These are phyloP conservation scores for Margaritifera margaritifera DNA, from an alignment of 2,888 invertebrate species.

Conservation along the genomic window DNA sequence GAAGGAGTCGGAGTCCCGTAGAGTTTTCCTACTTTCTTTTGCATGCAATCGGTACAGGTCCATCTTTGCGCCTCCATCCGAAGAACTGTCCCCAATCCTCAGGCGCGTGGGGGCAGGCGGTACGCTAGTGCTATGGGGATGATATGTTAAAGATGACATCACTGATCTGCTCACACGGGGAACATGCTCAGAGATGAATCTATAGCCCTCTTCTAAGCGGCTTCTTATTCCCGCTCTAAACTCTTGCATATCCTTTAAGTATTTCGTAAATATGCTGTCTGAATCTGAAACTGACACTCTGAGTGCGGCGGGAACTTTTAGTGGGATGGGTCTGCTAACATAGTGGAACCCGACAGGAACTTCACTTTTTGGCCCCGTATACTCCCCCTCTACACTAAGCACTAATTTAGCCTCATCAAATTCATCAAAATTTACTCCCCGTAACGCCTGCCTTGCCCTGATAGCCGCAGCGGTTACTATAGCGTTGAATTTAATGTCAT, in stretches of 20 bases:
- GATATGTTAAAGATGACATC: constrained; percentile 21
- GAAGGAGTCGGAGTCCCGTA: too few relatives aligned
- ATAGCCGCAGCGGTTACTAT: constrained; percentile 55
- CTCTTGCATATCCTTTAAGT: constrained; percentile 43
- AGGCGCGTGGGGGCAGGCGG: constrained; percentile 33
- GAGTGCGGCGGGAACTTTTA: constrained; percentile 44
- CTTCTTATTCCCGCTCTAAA: constrained; percentile 46
- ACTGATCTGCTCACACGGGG: constrained; percentile 7
- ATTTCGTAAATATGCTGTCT: constrained; percentile 44
- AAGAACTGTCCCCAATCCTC: constrained; percentile 30
- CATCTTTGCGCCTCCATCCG: constrained; percentile 35
- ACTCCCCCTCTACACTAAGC: constrained; percentile 61
- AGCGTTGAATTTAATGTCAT: constrained; percentile 51
- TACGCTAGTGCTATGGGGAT: constrained; percentile 18
- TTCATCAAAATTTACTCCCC: constrained; percentile 47
- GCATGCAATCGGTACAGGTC: constrained; percentile 41
- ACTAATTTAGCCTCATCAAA: constrained; percentile 59
- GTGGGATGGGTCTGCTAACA: constrained; percentile 56
- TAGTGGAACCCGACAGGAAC: constrained; percentile 54
- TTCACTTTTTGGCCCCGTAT: constrained; percentile 44
- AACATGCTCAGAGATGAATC: constrained; percentile 23
- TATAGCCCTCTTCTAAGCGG: constrained; percentile 47
- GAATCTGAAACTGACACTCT: constrained; percentile 36
- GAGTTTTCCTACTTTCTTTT: constrained; percentile 5
- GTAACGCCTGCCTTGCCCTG: constrained; percentile 49